Evolutionary conservation across 37 sponge, comb jelly and placozoan genomes (phyloP).

Genomic region (Spongia lamella): DNA sequence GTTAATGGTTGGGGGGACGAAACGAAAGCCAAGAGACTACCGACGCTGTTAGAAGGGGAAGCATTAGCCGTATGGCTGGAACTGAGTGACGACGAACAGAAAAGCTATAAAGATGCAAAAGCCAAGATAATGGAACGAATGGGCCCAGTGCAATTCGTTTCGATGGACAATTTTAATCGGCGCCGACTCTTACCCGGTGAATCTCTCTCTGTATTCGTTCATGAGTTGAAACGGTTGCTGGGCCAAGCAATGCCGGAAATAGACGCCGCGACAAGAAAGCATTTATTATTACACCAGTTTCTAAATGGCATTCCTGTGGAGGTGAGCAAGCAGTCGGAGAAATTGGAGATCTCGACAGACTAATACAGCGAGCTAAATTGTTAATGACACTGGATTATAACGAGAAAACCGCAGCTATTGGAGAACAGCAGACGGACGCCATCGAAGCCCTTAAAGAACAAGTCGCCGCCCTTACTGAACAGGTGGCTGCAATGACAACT

Average conservation of each 20-base stretch:
- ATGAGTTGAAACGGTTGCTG: constrained; percentile 2
- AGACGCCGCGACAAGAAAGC: constrained; percentile 2
- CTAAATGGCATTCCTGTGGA: not conserved
- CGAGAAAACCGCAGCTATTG: too few relatives aligned
- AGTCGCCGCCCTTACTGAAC: too few relatives aligned
- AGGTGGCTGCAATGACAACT: too few relatives aligned
- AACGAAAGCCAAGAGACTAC: too few relatives aligned
- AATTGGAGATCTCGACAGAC: not conserved
- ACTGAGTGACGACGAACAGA: constrained; percentile 10
- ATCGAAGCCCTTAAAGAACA: too few relatives aligned
- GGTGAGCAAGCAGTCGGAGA: constrained; percentile 3
- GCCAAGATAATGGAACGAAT: too few relatives aligned
- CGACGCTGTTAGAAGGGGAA: too few relatives aligned
- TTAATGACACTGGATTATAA: not conserved
- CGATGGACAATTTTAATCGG: constrained; percentile 8
- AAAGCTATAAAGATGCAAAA: too few relatives aligned
- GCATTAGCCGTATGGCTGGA: too few relatives aligned
- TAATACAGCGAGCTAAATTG: not conserved
- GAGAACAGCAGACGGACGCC: too few relatives aligned
- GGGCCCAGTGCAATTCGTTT: constrained; percentile 9
- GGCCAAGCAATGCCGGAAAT: constrained; percentile 19
- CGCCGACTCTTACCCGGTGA: not conserved
- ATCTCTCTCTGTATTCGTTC: constrained; percentile 11
- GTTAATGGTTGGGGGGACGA: too few relatives aligned
- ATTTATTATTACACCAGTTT: not conserved